Percentiles rank a stretch among this genome's conserved stretches.
Evolutionary conservation across 2,888 invertebrate genomes (phyloP).

Genomic region (Autographa pulchrina): DNA sequence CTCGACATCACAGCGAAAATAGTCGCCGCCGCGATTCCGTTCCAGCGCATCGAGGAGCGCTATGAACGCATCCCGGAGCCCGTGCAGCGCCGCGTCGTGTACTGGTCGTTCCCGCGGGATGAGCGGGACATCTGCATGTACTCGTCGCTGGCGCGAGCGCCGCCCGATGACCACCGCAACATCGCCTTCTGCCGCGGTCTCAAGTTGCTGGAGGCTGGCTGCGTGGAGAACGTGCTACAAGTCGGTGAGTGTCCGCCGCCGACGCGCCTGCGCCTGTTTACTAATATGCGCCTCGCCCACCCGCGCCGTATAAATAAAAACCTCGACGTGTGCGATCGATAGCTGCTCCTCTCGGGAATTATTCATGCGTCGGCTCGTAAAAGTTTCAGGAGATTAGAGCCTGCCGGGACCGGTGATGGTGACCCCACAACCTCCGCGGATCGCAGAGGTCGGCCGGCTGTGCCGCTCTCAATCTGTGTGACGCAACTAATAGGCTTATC

Average conservation of each 20-base stretch:
- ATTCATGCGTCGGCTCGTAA: slow-evolving; percentile 87
- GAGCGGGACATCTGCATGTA: slow-evolving; percentile 97
- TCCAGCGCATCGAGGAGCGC: slow-evolving; percentile 95
- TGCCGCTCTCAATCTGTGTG: slow-evolving; percentile 56
- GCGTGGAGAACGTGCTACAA: slow-evolving; percentile 96
- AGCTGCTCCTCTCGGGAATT: slow-evolving; percentile 89
- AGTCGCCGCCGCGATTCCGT: slow-evolving; percentile 95
- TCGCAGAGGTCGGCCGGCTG: slow-evolving; percentile 51
- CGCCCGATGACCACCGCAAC: slow-evolving; percentile 93
- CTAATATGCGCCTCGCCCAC: slow-evolving; percentile 89
- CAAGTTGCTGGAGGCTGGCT: slow-evolving; percentile 94
- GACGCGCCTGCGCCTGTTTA: slow-evolving; percentile 89
- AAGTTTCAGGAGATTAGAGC: slow-evolving; percentile 86
- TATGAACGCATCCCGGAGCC: slow-evolving; percentile 97
- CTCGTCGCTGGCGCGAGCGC: slow-evolving; percentile 92
- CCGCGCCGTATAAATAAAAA: slow-evolving; percentile 89
- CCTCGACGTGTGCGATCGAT: slow-evolving; percentile 89
- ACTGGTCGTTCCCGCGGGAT: slow-evolving; percentile 96
- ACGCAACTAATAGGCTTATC: slow-evolving; percentile 72
- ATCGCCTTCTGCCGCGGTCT: slow-evolving; percentile 96
- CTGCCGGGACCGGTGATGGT: slow-evolving; percentile 67
- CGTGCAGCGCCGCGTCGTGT: slow-evolving; percentile 95
- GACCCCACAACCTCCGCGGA: slow-evolving; percentile 58
- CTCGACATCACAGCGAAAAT: slow-evolving; percentile 95
- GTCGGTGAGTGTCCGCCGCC: slow-evolving; percentile 92